These are phyloP conservation scores for Semotilus atromaculatus DNA, from an alignment of 2,797 vertebrate genomes.

Conservation along the genomic window DNA sequence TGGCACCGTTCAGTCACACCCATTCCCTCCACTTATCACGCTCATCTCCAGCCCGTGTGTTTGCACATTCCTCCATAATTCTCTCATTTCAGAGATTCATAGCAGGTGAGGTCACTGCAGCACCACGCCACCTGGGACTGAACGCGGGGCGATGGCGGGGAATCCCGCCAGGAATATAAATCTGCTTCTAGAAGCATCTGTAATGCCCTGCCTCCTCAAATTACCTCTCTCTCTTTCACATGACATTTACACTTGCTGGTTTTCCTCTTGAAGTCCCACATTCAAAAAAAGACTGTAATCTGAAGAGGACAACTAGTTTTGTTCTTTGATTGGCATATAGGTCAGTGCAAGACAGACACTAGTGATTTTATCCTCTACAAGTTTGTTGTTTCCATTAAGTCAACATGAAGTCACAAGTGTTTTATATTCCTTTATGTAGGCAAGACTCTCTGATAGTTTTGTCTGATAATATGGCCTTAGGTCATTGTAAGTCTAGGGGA, in stretches of 20 bases:
- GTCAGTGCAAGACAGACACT: not conserved
- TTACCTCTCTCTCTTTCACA: slow-evolving; percentile 27
- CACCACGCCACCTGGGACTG: slow-evolving; percentile 79
- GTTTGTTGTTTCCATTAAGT: not conserved
- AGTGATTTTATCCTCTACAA: not conserved
- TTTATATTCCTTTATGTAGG: not conserved
- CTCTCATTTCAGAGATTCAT: slow-evolving; percentile 78
- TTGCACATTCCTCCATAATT: slow-evolving; percentile 80
- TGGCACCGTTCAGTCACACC: not conserved
- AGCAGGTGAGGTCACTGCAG: slow-evolving; percentile 82
- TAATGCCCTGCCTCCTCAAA: slow-evolving; percentile 6
- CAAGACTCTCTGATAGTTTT: not conserved
- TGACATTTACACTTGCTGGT: slow-evolving; percentile 16
- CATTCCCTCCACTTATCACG: not conserved
- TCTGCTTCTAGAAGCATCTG: slow-evolving; percentile 30
- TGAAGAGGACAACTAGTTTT: slow-evolving; percentile 17
- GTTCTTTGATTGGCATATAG: slow-evolving; percentile 18
- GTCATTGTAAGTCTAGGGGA: not conserved
- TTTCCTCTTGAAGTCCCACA: not conserved
- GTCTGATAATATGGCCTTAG: not conserved
- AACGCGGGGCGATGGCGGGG: slow-evolving; percentile 66
- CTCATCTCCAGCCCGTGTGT: slow-evolving; percentile 62
- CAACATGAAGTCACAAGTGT: not conserved
- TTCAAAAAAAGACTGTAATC: slow-evolving; percentile 8
- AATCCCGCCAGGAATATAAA: slow-evolving; percentile 61